Evolutionary conservation across 2,888 invertebrate species (phyloP), one percentile per base, ranked within the genome.

Genomic region (Laothoe populi): DNA sequence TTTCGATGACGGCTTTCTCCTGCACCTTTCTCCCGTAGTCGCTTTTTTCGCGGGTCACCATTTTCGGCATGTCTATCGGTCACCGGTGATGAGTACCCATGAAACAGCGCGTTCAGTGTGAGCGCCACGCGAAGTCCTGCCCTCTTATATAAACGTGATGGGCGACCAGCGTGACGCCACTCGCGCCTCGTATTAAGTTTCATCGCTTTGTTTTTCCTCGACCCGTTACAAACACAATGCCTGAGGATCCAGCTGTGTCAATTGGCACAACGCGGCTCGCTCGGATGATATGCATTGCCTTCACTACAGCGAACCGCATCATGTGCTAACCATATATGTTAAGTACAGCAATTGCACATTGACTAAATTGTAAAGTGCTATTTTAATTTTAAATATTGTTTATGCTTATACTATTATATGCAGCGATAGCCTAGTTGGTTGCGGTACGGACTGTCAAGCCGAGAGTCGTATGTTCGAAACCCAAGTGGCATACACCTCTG

Each of bases 21-120:
- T 81, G 83, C 75, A 84, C 81, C 78, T 84, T 87, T 63, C 86
- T 76, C 62, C 73, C 78, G 76, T 77, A 81, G 69, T 81, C 82
- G 72, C 76, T 75, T 66, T 77, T 78, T 65, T 87, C 83, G 69
- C 86, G 83, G 38, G 84, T 78, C 68, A 82, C 74, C 80, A 83
- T 81, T 65, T 78, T 77, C 63, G 75, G 74, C 80, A 81, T 80
- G 66, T 70, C 70, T 70, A 66, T 63, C 66, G 71, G 71, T 68
- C 73, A 72, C 74, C 71, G 71, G 63, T 62, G 62, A 35, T 31
- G 66, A 74, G 73, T 66, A 68, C 66, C 73, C 73, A 71, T 74
- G 70, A 67, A 72, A 64, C 66, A 65, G 65, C 70, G 65, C 53
- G 62, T 60, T 66, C 66, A 57, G 62, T 66, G 61, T 70, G 72